These are phyloP conservation scores for Serinus canaria DNA, from an alignment of 2,113 vertebrate genomes.

Conservation along the genomic window DNA sequence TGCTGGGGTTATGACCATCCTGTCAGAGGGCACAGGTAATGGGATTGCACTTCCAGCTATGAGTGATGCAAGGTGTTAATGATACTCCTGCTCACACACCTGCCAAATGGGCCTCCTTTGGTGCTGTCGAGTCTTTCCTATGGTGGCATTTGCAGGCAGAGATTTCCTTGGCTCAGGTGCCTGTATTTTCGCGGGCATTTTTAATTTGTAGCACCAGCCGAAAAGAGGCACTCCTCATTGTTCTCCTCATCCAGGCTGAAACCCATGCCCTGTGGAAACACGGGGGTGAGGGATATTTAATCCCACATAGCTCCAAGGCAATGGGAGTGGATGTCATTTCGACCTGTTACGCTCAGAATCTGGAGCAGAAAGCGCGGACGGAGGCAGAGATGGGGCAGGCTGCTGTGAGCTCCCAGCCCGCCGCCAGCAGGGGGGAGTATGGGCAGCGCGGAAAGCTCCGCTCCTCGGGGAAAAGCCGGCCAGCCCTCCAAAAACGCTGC, in stretches of 20 bases:
- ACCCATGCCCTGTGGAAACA: neutral
- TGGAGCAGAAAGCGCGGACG: rapidly evolving
- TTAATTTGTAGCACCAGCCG: neutral
- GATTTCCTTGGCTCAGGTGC: neutral
- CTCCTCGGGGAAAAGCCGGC: neutral
- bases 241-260: neutral
- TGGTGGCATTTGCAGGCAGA: neutral
- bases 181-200: neutral
- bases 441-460: neutral
- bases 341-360: neutral
- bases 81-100: neutral
- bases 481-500: rapidly evolving
- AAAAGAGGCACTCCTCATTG: neutral
- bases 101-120: neutral
- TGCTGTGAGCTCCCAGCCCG: neutral
- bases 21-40: slow-evolving; percentile 2
- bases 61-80: neutral
- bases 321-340: rapidly evolving
- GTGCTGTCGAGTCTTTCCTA: neutral
- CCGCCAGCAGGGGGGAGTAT: slow-evolving; percentile 46
- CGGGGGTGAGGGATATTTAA: neutral
- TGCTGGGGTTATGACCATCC: neutral
- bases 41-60: neutral
- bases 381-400: neutral
- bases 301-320: neutral